Conservation (phyloP, 2,888 invertebrate genomes). For the Caenorhabditis wallacei region DNA sequence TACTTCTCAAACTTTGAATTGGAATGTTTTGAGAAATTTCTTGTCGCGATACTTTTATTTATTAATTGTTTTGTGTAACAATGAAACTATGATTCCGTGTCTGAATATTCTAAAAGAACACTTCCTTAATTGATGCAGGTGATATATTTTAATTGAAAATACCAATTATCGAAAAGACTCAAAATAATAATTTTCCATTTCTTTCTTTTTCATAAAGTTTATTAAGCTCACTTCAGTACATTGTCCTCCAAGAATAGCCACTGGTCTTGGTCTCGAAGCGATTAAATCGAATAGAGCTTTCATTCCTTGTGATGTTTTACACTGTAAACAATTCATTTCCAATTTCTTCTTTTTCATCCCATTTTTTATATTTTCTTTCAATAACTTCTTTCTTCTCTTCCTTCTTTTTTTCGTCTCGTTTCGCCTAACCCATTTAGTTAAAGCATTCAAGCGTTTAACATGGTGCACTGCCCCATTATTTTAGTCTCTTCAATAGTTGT, state of each 20-base stretch:
- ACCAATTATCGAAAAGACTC: neutral
- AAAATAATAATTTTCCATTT: neutral
- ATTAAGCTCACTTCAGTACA: constrained; percentile 75
- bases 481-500: constrained; percentile 31
- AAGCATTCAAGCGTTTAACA: constrained; percentile 66
- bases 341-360: neutral
- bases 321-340: constrained; percentile 70
- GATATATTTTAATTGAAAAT: constrained; percentile 9
- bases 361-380: constrained; percentile 25
- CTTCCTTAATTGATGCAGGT: constrained; percentile 5
- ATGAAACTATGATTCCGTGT: too few species aligned
- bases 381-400: constrained; percentile 21
- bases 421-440: constrained; percentile 57
- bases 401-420: constrained; percentile 34
- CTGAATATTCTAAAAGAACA: neutral
- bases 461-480: constrained; percentile 60
- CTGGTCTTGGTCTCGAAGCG: constrained; percentile 74
- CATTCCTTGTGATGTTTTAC: constrained; percentile 82
- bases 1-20: too few species aligned
- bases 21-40: neutral
- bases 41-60: neutral
- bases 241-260: constrained; percentile 81
- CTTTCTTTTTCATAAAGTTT: constrained; percentile 11
- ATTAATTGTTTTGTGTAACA: neutral
- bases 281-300: constrained; percentile 82